A percentile compares a stretch with the other conserved stretches of the same genome.
Evolutionary conservation across 2,888 invertebrate genomes (phyloP).

Genomic region (Prosapia bicincta): DNA sequence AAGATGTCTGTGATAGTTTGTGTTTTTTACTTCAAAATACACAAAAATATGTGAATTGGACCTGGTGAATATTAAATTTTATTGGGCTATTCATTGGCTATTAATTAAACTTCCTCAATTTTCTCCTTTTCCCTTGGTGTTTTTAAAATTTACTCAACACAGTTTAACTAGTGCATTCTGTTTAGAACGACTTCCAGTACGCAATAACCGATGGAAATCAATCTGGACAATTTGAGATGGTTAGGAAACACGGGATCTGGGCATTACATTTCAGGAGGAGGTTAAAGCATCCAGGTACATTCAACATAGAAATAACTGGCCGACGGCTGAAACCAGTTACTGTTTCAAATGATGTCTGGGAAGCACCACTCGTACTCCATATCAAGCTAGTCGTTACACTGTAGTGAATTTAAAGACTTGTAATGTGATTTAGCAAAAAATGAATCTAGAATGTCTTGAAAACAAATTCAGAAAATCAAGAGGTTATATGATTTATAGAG

Average conservation of each 20-base stretch:
- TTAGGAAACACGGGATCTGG: slow-evolving; percentile 56
- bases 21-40: no score
- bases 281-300: slow-evolving; percentile 52
- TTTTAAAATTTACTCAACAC: no score
- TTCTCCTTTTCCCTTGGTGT: no score
- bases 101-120: no score
- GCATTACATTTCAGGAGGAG: slow-evolving; percentile 57
- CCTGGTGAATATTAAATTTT: no score
- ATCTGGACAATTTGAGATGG: slow-evolving; percentile 54
- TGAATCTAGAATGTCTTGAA: neutral
- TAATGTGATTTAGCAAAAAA: neutral
- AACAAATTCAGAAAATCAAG: neutral
- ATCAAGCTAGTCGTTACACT: slow-evolving; percentile 29
- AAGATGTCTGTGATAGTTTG: no score
- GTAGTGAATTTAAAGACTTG: neutral
- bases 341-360: slow-evolving; percentile 12
- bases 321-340: neutral
- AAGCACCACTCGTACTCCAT: slow-evolving; percentile 31
- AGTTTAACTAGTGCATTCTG: no score
- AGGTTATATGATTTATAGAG: no score
- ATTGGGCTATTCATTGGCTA: no score
- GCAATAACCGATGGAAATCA: slow-evolving; percentile 57
- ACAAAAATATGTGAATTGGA: no score
- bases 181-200: slow-evolving; percentile 54
- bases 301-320: slow-evolving; percentile 56